Conservation (phyloP, 2,888 invertebrate genomes). For the Philopedon plagiatum region DNA sequence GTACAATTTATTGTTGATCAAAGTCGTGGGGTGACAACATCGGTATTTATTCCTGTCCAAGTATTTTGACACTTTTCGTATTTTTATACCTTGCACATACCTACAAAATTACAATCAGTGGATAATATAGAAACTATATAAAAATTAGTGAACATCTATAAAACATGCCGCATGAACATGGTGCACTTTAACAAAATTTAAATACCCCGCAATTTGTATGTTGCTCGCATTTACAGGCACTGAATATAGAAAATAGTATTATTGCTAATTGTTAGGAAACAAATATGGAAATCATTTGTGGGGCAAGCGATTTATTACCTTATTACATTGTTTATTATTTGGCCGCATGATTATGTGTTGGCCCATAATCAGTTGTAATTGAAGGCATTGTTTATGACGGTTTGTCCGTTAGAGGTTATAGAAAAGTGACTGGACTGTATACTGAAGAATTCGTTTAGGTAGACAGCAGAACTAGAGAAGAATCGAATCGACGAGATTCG, state of each 20-base stretch:
- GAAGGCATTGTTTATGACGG: slow-evolving; percentile 59
- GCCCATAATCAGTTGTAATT: slow-evolving; percentile 58
- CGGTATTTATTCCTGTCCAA: too few relatives aligned
- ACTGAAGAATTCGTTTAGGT: too few relatives aligned
- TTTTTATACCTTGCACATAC: too few relatives aligned
- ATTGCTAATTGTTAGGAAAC: too few relatives aligned
- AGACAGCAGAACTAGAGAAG: too few relatives aligned
- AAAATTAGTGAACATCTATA: not conserved
- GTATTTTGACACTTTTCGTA: too few relatives aligned
- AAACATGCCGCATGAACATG: not conserved
- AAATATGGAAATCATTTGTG: slow-evolving; percentile 57
- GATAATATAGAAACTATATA: not conserved
- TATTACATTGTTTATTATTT: slow-evolving; percentile 60
- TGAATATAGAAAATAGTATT: not conserved
- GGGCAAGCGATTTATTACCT: slow-evolving; percentile 57
- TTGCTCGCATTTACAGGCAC: not conserved
- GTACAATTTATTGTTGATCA: too few relatives aligned
- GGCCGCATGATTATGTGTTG: slow-evolving; percentile 55
- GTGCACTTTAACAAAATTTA: not conserved
- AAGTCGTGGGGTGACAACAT: too few relatives aligned
- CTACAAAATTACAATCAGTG: not conserved
- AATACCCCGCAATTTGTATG: not conserved
- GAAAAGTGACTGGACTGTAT: too few relatives aligned
- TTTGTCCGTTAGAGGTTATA: slow-evolving; percentile 56
- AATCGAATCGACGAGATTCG: too few relatives aligned